A percentile compares a stretch with the other conserved stretches of the same genome.
Conservation (phyloP, 2,797 vertebrate genomes). For the Telmatherina bonti region DNA sequence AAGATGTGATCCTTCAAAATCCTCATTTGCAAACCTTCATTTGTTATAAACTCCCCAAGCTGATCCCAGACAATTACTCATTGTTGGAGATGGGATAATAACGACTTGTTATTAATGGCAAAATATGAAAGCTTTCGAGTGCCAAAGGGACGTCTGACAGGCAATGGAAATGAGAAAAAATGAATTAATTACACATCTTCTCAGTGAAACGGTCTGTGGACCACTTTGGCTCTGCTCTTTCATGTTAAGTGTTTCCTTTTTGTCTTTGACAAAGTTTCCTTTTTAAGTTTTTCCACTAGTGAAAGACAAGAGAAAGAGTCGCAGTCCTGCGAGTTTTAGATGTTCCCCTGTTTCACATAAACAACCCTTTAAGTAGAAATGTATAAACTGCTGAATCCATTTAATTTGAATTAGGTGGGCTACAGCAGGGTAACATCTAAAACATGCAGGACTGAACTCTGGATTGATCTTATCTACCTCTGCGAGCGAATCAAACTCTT, state of each 20-base stretch:
- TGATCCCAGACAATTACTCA: slow-evolving; percentile 67
- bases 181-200: slow-evolving; percentile 72
- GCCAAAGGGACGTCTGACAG: slow-evolving; percentile 65
- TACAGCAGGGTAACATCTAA: too few species aligned
- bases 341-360: neutral
- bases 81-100: slow-evolving; percentile 69
- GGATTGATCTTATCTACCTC: too few species aligned
- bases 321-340: neutral
- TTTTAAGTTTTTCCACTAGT: slow-evolving; percentile 32
- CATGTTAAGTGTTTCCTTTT: slow-evolving; percentile 44
- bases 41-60: slow-evolving; percentile 52
- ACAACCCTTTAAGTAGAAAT: too few species aligned
- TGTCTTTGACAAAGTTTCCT: slow-evolving; percentile 62
- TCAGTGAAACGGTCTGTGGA: slow-evolving; percentile 51
- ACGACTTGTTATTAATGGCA: slow-evolving; percentile 73
- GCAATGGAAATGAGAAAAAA: slow-evolving; percentile 57
- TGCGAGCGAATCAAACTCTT: too few species aligned
- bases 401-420: too few species aligned
- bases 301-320: too few species aligned
- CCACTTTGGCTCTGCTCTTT: slow-evolving; percentile 20
- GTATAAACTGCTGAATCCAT: too few species aligned
- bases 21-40: slow-evolving; percentile 65
- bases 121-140: slow-evolving; percentile 74
- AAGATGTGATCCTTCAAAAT: slow-evolving; percentile 49
- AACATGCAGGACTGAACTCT: too few species aligned